These are phyloP conservation scores for Pteromalus puparum DNA, from an alignment of 1,140 invertebrate genomes.

Conservation along the genomic window DNA sequence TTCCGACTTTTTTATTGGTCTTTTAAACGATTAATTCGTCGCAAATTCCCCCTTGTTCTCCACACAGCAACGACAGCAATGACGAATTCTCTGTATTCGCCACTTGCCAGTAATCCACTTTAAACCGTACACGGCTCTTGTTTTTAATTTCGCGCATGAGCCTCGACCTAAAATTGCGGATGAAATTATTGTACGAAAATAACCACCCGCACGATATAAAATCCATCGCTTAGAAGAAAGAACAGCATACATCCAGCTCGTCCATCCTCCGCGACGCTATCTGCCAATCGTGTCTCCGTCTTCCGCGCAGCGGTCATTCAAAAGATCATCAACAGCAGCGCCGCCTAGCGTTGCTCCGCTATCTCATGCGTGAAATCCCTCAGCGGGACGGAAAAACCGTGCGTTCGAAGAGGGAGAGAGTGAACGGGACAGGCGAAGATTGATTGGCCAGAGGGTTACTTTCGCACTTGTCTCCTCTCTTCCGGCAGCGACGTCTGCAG, in stretches of 20 bases:
- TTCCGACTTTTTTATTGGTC: too few species aligned
- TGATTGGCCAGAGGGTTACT: slow-evolving; percentile 49
- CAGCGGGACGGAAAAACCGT: neutral
- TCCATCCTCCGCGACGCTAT: neutral
- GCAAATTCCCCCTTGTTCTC: too few species aligned
- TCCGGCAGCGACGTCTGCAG: neutral
- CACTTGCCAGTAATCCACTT: too few species aligned
- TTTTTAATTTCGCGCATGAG: too few species aligned
- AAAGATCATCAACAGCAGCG: slow-evolving; percentile 22
- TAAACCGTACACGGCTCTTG: too few species aligned
- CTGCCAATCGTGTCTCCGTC: neutral
- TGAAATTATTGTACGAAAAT: too few species aligned
- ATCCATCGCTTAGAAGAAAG: neutral
- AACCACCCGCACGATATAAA: neutral
- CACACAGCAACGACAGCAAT: too few species aligned
- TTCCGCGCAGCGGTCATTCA: slow-evolving; percentile 28
- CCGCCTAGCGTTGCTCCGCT: neutral
- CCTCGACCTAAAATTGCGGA: too few species aligned
- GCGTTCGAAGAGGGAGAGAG: neutral
- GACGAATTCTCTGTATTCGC: too few species aligned
- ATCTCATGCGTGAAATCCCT: slow-evolving; percentile 30
- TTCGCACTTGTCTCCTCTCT: slow-evolving; percentile 46
- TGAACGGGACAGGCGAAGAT: slow-evolving; percentile 39
- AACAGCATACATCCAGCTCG: neutral
- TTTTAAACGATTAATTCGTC: too few species aligned